These are phyloP conservation scores for Danionella dracula DNA, from an alignment of 2,797 vertebrate species.

Conservation along the genomic window DNA sequence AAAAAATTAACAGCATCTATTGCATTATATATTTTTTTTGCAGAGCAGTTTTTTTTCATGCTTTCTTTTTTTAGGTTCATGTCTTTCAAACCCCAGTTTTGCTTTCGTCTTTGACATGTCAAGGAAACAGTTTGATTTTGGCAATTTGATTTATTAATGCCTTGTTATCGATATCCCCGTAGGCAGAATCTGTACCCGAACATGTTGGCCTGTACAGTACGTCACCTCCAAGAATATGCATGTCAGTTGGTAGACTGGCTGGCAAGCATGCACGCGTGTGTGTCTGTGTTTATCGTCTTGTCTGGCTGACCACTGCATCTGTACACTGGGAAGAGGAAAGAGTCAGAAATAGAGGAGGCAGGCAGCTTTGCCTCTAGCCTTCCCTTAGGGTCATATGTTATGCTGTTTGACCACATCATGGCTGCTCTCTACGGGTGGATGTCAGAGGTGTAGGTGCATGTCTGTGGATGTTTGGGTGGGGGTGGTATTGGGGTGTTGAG, in stretches of 20 bases:
- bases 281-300: conserved; percentile 19
- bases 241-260: not conserved
- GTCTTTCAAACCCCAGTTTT: not conserved
- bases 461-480: too few species aligned
- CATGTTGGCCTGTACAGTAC: not conserved
- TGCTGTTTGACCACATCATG: conserved; percentile 57
- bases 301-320: conserved; percentile 12
- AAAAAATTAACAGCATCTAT: too few species aligned
- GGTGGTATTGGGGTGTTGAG: conserved; percentile 6
- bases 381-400: conserved; percentile 55
- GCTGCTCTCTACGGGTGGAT: conserved; percentile 36
- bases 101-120: not conserved
- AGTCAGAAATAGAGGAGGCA: conserved; percentile 25
- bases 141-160: conserved; percentile 27
- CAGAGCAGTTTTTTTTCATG: not conserved
- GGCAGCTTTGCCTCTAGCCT: conserved; percentile 46
- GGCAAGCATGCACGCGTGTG: not conserved
- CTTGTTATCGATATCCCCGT: conserved; percentile 22
- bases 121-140: conserved; percentile 7
- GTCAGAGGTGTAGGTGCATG: conserved; percentile 26
- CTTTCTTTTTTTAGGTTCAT: too few species aligned
- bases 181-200: conserved; percentile 8
- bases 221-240: conserved; percentile 6
- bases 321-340: conserved; percentile 13
- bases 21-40: too few species aligned